A percentile compares a stretch with the other conserved stretches of the same genome.
Evolutionary conservation across 1,140 invertebrate genomes (phyloP).

Genomic region (Ostrea denselamellosa): DNA sequence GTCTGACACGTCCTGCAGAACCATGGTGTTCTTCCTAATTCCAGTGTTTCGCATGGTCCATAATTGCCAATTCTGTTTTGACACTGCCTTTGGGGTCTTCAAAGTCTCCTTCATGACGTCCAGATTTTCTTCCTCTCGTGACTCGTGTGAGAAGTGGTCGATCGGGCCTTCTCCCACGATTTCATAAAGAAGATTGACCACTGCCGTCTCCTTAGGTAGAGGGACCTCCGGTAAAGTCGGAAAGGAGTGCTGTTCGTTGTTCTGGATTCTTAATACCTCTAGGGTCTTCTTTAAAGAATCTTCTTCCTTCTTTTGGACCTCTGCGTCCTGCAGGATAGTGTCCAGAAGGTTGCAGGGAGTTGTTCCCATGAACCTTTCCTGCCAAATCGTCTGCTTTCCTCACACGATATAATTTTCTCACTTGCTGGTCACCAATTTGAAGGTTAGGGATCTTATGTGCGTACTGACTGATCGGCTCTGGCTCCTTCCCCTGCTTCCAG

Average conservation of each 20-base stretch:
- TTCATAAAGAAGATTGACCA: not conserved
- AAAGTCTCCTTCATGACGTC: not conserved
- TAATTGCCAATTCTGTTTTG: not conserved
- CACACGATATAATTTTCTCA: not conserved
- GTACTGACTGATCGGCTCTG: not conserved
- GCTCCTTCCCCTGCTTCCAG: not conserved
- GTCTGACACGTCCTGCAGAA: not conserved
- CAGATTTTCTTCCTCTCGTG: not conserved
- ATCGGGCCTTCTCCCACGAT: not conserved
- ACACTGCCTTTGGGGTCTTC: too few species aligned
- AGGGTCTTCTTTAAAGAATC: not conserved
- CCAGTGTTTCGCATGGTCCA: not conserved
- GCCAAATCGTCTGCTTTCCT: conserved; percentile 39
- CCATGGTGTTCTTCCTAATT: conserved; percentile 11
- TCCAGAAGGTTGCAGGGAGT: too few species aligned
- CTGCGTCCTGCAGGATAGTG: not conserved
- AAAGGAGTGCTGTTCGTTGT: not conserved
- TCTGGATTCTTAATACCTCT: not conserved
- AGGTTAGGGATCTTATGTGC: not conserved
- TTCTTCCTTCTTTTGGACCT: not conserved
- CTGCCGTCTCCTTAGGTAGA: not conserved
- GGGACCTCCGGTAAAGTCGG: not conserved
- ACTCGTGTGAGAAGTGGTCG: not conserved
- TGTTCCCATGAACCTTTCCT: not conserved
- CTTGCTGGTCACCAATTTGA: not conserved